phyloP scores from a whole-genome alignment of 1,140 invertebrate genomes.

The Drosophila littoralis region DNA sequence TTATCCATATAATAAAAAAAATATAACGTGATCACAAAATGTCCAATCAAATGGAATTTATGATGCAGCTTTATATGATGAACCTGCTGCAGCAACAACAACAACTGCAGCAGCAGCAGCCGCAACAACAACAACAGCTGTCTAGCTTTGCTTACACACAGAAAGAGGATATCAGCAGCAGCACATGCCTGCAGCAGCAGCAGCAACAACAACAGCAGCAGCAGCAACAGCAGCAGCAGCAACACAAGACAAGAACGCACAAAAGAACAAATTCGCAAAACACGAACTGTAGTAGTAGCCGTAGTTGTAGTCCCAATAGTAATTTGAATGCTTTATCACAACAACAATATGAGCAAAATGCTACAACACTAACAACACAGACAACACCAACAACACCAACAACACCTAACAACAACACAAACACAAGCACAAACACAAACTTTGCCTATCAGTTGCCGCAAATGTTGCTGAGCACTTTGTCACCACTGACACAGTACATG shows the following conservation, averaged over 20 bases:
- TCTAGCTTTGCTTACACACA: slow-evolving; percentile 56
- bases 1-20: slow-evolving; percentile 19
- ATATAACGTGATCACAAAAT: slow-evolving; percentile 54
- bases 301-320: slow-evolving; percentile 84
- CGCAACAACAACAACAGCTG: slow-evolving; percentile 47
- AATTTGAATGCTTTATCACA: slow-evolving; percentile 73
- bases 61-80: slow-evolving; percentile 84
- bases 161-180: slow-evolving; percentile 76
- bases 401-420: slow-evolving; percentile 51
- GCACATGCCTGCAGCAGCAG: slow-evolving; percentile 69
- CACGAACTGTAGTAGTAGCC: slow-evolving; percentile 82
- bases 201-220: slow-evolving; percentile 38
- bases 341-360: slow-evolving; percentile 57
- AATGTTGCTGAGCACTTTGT: slow-evolving; percentile 68
- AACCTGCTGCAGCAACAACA: slow-evolving; percentile 80
- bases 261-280: slow-evolving; percentile 81
- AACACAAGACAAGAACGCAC: slow-evolving; percentile 72
- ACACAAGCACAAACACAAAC: slow-evolving; percentile 9
- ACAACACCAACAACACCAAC: slow-evolving; percentile 47
- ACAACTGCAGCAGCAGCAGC: slow-evolving; percentile 60
- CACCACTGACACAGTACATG: slow-evolving; percentile 66
- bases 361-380: slow-evolving; percentile 59
- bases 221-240: slow-evolving; percentile 38
- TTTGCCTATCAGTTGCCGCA: slow-evolving; percentile 60
- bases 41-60: slow-evolving; percentile 82